Base-by-base conservation (phyloP, 2,113 vertebrate genomes). In the Saccopteryx bilineata region DNA sequence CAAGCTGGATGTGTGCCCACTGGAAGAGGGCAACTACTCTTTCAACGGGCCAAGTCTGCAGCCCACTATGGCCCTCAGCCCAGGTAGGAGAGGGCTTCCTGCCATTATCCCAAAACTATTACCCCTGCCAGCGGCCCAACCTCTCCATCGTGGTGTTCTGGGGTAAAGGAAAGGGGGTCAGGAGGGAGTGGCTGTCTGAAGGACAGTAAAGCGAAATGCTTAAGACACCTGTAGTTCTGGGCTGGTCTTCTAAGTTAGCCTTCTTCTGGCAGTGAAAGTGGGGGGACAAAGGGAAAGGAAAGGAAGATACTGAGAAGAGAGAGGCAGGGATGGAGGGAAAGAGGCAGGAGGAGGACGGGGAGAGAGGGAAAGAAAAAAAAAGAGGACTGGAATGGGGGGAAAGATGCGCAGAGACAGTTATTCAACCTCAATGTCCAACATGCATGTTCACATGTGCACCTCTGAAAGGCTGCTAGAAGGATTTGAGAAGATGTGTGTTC, bases 1-100 rank as follows among this genome's bases (percentile, higher is more conserved):
- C 90, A 96, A 98, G 61, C 89, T 98, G 89, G 98, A 98, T 0
- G 87, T 98, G 78, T 98, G 98, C 83, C 98, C 98, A 0, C 96
- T 98, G 95, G 98, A 98, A 84, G 98, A 98, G 24, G 98, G 98
- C n/a, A 98, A 98, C 91, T 98, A 98, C 71, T 91, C 98, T 90
- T 96, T 97, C 0, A 93, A 98, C 0, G 72, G 72, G n/a, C 83
- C 87, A 15, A 56, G 75, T 87, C 76, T 97, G 54, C 98, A 96
- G 79, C 54, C 88, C 48, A 48, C 93, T 6, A 3, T 6, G 2
- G 65, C 71, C 66, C 87, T 95, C 84, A 90, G 60, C 39, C 66
- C 94, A 98, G 98, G 98, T 98, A 98, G 72, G 95, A 87, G 39
- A 48, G n/a, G 68, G 74, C 58, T 17, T 39, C 83, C 48, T 18